Percentiles rank a stretch among this genome's conserved stretches.
phyloP scores from a whole-genome alignment of 2,888 invertebrate species.

The Labia minor region DNA sequence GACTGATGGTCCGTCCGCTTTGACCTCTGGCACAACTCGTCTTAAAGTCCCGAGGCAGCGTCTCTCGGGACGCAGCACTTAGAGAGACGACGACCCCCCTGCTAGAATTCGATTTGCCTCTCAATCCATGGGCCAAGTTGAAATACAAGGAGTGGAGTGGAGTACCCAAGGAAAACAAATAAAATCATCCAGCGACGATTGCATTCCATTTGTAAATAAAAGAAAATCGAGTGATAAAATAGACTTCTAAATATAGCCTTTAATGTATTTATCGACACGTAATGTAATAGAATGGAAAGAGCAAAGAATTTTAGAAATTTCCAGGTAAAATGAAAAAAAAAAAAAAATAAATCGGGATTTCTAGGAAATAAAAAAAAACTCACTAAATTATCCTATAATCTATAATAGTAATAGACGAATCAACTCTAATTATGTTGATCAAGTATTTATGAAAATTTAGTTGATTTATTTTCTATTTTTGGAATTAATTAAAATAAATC shows the following conservation, averaged over 20 bases:
- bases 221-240: background rate
- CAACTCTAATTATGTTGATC: no score
- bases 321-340: background rate
- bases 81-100: background rate
- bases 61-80: background rate
- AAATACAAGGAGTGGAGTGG: background rate
- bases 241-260: background rate
- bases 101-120: background rate
- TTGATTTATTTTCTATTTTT: no score
- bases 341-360: background rate
- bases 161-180: background rate
- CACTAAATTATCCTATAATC: no score
- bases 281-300: background rate
- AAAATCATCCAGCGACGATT: constrained; percentile 5
- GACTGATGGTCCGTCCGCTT: constrained; percentile 5
- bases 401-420: no score
- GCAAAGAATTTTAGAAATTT: background rate
- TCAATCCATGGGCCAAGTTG: background rate
- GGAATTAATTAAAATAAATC: no score
- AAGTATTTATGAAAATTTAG: no score
- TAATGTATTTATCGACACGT: background rate
- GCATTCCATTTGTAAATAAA: background rate
- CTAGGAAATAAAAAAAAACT: no score
- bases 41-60: background rate
- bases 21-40: background rate